These are phyloP conservation scores for Orchesellides sinensis DNA, from an alignment of 2,888 invertebrate genomes.

Conservation along the genomic window DNA sequence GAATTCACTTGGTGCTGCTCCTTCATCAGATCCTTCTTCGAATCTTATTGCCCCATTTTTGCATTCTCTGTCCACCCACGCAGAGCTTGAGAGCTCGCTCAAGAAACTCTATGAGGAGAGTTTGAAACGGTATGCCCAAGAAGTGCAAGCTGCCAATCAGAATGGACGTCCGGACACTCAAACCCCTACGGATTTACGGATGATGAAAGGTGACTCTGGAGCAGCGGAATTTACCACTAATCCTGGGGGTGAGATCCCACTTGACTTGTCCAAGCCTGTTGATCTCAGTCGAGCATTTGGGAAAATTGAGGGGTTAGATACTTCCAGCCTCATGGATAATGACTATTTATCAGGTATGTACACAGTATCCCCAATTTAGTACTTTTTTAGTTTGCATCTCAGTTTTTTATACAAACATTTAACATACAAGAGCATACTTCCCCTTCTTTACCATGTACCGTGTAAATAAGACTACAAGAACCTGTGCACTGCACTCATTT, in stretches of 20 bases:
- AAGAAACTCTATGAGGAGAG: conserved; percentile 95
- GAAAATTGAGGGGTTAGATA: conserved; percentile 78
- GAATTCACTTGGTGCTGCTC: conserved; percentile 78
- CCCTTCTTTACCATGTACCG: conserved; percentile 22
- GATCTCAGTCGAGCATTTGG: conserved; percentile 86
- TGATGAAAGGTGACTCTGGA: conserved; percentile 65
- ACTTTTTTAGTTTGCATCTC: no score
- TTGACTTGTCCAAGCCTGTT: conserved; percentile 91
- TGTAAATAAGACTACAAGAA: background rate
- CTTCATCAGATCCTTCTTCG: conserved; percentile 72
- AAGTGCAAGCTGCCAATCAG: conserved; percentile 80
- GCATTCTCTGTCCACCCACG: conserved; percentile 82
- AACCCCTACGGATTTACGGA: conserved; percentile 75
- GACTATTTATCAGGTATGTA: conserved; percentile 74
- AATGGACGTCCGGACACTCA: conserved; percentile 75
- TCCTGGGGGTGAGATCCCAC: conserved; percentile 83
- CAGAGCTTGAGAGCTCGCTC: conserved; percentile 89
- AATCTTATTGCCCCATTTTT: conserved; percentile 90
- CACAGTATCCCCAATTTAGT: background rate
- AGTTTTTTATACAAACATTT: background rate
- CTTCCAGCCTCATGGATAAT: conserved; percentile 66
- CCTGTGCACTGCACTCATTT: conserved; percentile 26
- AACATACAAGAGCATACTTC: conserved; percentile 40
- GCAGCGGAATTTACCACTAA: conserved; percentile 51
- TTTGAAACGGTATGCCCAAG: conserved; percentile 91